Conservation (phyloP, 2,888 invertebrate genomes). For the Drosophila neotestacea region DNA sequence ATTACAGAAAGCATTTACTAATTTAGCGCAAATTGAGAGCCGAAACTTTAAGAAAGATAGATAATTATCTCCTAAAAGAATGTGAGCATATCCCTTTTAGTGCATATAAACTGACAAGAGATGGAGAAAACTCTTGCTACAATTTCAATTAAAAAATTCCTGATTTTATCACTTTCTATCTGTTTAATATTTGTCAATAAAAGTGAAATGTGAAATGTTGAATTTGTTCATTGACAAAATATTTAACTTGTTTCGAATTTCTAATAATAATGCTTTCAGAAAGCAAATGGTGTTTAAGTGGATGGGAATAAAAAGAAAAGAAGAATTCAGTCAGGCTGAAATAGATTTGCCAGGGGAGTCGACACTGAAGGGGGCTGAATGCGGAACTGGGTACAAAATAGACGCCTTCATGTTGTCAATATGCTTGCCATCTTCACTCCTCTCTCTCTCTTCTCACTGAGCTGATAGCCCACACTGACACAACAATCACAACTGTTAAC, state of each 20-base stretch:
- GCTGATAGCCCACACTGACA: conserved; percentile 18
- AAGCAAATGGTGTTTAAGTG: not conserved
- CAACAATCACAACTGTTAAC: conserved; percentile 49
- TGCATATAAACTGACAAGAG: not conserved
- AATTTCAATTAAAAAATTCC: not conserved
- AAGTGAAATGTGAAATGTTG: conserved; percentile 15
- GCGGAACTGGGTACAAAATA: conserved; percentile 9
- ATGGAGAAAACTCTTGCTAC: not conserved
- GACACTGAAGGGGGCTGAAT: not conserved
- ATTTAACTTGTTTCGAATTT: conserved; percentile 16
- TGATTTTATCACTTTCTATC: too few species aligned
- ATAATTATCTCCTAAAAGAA: too few species aligned
- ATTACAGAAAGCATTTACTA: not conserved
- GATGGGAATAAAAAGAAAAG: not conserved
- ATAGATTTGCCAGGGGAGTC: conserved; percentile 12
- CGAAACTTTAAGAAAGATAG: too few species aligned
- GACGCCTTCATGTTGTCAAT: conserved; percentile 16
- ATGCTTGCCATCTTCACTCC: not conserved
- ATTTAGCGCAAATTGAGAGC: not conserved
- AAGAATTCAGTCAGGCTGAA: conserved; percentile 22
- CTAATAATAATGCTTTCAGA: conserved; percentile 12
- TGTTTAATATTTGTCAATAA: conserved; percentile 8
- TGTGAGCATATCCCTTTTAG: too few species aligned
- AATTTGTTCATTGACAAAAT: conserved; percentile 9
- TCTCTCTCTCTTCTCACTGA: not conserved